Evolutionary conservation across 1,140 invertebrate genomes (phyloP).

Genomic region (Diorhabda carinulata): DNA sequence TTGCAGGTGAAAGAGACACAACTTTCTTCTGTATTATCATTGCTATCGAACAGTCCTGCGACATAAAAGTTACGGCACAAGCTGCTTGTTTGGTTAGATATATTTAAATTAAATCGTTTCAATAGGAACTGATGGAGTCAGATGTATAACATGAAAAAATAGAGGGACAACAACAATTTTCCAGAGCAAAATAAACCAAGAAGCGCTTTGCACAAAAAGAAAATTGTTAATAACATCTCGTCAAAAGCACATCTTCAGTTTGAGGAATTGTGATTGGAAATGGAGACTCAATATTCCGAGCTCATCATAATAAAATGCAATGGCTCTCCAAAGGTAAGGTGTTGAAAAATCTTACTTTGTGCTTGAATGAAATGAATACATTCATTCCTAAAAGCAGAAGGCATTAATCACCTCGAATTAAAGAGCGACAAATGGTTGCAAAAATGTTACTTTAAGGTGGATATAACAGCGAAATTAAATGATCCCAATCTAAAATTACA

Average conservation of each 20-base stretch:
- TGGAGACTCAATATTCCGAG: not conserved
- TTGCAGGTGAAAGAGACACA: too few species aligned
- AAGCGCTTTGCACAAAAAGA: not conserved
- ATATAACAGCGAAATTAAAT: not conserved
- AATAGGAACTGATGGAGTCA: too few species aligned
- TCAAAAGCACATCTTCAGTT: not conserved
- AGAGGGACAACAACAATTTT: not conserved
- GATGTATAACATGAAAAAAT: too few species aligned
- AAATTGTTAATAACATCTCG: not conserved
- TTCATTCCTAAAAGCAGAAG: not conserved
- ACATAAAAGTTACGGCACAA: too few species aligned
- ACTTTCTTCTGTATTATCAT: too few species aligned
- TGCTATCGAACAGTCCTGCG: too few species aligned
- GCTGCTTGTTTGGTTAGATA: too few species aligned
- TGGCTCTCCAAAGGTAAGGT: not conserved
- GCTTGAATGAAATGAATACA: not conserved
- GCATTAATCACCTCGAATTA: not conserved
- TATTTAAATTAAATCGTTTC: too few species aligned
- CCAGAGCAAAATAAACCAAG: not conserved
- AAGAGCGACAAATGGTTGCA: not conserved
- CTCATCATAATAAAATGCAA: not conserved
- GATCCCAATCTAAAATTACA: not conserved
- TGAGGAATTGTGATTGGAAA: not conserved
- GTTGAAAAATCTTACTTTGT: not conserved
- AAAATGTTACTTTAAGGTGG: not conserved